phyloP scores from a whole-genome alignment of 2,113 vertebrate genomes.

The Erpornis zantholeuca region DNA sequence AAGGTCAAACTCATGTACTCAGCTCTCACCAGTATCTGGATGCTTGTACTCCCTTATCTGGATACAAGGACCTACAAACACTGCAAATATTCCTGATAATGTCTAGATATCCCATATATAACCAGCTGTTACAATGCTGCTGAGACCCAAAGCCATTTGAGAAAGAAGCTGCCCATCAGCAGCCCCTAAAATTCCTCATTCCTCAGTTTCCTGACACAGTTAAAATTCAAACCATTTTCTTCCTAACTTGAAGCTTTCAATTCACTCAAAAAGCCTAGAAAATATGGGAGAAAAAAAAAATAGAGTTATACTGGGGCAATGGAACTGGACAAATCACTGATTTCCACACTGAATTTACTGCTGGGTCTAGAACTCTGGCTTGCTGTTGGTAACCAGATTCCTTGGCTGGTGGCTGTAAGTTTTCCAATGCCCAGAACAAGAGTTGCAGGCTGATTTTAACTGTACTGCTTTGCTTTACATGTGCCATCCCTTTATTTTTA shows the following conservation, averaged over 20 bases:
- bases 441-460: neutral
- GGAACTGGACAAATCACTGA: neutral
- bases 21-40: neutral
- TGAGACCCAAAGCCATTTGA: neutral
- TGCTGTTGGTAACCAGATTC: neutral
- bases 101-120: neutral
- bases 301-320: neutral
- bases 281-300: neutral
- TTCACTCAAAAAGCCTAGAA: neutral
- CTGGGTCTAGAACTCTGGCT: neutral
- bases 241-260: neutral
- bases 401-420: neutral
- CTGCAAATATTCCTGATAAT: neutral
- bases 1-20: neutral
- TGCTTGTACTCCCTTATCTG: neutral
- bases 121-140: neutral
- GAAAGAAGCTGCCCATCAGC: neutral
- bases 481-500: neutral
- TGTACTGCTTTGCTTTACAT: neutral
- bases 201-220: neutral
- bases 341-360: neutral
- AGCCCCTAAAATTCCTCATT: neutral
- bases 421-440: neutral
- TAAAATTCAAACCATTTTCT: neutral
- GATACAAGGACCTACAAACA: neutral